These are phyloP conservation scores for Anthophora plumipes DNA, from an alignment of 2,888 invertebrate species.

Conservation along the genomic window DNA sequence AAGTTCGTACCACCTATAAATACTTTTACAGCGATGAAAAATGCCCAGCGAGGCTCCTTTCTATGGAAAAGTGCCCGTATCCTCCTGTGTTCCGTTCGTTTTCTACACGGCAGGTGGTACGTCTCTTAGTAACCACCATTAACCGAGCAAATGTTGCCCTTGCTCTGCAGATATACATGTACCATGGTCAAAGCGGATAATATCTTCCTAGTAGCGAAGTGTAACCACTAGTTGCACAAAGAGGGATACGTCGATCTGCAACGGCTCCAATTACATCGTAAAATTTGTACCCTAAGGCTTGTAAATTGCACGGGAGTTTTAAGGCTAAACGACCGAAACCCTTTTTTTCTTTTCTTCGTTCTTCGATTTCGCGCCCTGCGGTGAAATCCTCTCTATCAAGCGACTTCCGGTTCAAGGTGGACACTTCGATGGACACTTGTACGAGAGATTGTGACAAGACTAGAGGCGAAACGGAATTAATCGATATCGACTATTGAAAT, in stretches of 20 bases:
- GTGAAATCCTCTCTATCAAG: not conserved
- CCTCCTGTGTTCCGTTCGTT: not conserved
- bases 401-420: no score
- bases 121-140: conserved; percentile 62
- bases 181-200: conserved; percentile 62
- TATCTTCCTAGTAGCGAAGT: conserved; percentile 73
- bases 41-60: not conserved
- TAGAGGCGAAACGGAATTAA: no score
- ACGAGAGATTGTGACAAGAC: no score
- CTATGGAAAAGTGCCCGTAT: no score
- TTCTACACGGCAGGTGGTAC: conserved; percentile 56
- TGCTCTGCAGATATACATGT: conserved; percentile 31
- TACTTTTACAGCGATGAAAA: not conserved
- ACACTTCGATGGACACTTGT: no score
- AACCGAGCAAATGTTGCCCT: conserved; percentile 54
- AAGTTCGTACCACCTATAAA: no score
- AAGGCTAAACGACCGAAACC: conserved; percentile 59
- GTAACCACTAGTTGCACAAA: conserved; percentile 71
- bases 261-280: conserved; percentile 74
- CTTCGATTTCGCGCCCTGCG: no score
- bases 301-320: conserved; percentile 68
- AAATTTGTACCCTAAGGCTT: conserved; percentile 66
- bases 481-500: no score
- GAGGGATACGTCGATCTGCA: conserved; percentile 46
- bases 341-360: conserved; percentile 20